Evolutionary conservation across 2,113 vertebrate species (phyloP), one percentile per base, ranked within the genome.

Genomic region (Merops nubicus): DNA sequence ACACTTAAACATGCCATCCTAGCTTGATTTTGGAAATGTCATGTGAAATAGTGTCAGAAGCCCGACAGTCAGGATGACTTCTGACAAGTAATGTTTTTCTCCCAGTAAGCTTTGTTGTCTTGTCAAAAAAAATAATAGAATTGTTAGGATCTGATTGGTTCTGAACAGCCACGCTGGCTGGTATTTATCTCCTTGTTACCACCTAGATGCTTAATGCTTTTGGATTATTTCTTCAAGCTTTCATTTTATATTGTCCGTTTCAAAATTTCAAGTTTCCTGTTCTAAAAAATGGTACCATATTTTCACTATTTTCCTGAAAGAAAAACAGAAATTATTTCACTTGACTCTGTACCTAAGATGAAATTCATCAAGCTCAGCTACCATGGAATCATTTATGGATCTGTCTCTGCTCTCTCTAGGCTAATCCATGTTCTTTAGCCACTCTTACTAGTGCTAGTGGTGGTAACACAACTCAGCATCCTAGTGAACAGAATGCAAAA

Each of bases 71-170:
- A 15, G 54, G 72, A 97, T 89, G 50, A 59, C 29, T 95, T 74
- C 72, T 92, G 94, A 95, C 88, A 95, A 42, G 16, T 48, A 18
- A 4, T 88, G n/a, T 9, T 95, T 81, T 86, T 74, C 76, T 86
- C 63, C 54, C 54, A 57, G 33, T 83, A 69, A 93, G 82, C 62
- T 80, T 81, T 63, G 54, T 42, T 74, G 59, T 31, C 8, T 19
- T 38, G 20, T 63, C 11, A 18, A 72, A 75, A 63, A 72, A 20
- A 67, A 65, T 14, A 54, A 19, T 17, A 45, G 6, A 70, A 28
- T 12, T 6, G 47, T 64, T 74, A 57, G 90, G 94, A 95, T 59
- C 50, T 95, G 94, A 95, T 95, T 91, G 0, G 2, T 77, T 65
- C 36, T 84, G 92, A 95, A 65, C 63, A 80, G 75, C 75, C 26